Conservation (phyloP, 1,140 invertebrate species). For the Lepidurus couesii region DNA sequence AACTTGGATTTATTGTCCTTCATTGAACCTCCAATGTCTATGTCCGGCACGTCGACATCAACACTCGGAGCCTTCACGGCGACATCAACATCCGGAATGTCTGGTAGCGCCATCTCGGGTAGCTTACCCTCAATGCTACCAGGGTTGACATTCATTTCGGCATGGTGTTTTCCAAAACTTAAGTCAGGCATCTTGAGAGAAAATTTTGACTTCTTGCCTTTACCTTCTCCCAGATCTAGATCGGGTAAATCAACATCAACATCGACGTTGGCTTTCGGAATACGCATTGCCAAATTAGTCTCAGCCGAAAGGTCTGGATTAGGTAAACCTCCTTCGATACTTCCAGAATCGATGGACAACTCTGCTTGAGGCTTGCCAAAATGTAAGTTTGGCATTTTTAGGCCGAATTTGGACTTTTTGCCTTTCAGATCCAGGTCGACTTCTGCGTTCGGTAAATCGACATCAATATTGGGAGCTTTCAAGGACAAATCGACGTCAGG, state of each 20-base stretch:
- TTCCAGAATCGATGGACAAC: background rate
- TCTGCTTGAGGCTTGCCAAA: background rate
- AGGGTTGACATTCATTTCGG: background rate
- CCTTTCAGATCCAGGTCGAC: background rate
- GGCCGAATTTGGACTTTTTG: slow-evolving; percentile 26
- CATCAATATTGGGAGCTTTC: background rate
- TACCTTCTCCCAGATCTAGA: background rate
- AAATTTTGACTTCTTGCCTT: slow-evolving; percentile 22
- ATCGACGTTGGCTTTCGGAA: background rate
- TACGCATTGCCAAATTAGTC: background rate
- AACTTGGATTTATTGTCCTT: slow-evolving; percentile 22
- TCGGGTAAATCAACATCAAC: background rate
- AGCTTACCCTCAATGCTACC: background rate
- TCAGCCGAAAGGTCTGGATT: background rate
- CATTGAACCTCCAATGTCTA: background rate
- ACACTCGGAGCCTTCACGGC: background rate
- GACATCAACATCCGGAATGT: background rate
- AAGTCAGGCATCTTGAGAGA: slow-evolving; percentile 27
- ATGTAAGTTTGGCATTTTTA: slow-evolving; percentile 30
- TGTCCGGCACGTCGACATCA: background rate
- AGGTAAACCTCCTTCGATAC: slow-evolving; percentile 14
- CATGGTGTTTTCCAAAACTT: slow-evolving; percentile 20
- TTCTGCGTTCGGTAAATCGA: slow-evolving; percentile 22
- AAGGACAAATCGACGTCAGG: background rate
- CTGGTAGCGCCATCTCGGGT: background rate